Conservation (phyloP, 2,113 vertebrate species). For the Zosterops borbonicus region DNA sequence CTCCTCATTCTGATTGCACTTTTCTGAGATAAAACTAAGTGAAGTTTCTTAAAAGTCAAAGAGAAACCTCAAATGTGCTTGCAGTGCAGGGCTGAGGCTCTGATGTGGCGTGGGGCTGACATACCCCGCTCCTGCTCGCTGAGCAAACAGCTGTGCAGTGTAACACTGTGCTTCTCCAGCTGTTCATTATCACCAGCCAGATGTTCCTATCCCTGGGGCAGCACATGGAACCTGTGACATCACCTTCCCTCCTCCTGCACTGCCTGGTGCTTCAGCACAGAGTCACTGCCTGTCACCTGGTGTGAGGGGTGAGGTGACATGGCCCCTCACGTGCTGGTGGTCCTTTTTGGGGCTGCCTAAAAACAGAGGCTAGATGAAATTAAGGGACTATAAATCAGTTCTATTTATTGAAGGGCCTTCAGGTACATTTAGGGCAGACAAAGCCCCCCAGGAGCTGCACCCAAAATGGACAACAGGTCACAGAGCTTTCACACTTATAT, state of each 20-base stretch:
- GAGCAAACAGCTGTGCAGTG: not conserved
- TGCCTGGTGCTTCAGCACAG: not conserved
- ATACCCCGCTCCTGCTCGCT: fast-evolving
- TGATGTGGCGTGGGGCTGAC: not conserved
- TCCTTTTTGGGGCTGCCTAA: no score
- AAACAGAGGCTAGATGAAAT: not conserved
- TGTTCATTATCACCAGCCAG: not conserved
- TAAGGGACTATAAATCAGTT: no score
- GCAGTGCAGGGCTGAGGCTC: not conserved
- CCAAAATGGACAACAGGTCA: not conserved
- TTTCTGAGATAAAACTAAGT: not conserved
- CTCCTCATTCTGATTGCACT: not conserved
- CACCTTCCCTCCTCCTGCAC: not conserved
- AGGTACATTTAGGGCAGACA: not conserved
- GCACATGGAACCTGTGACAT: not conserved
- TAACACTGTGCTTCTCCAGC: not conserved
- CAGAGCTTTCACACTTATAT: not conserved
- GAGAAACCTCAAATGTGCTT: no score
- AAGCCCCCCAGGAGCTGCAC: not conserved
- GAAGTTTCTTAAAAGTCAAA: not conserved
- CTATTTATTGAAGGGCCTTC: not conserved
- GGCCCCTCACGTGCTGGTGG: fast-evolving
- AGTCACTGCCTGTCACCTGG: not conserved
- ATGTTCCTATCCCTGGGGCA: not conserved
- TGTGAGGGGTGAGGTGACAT: fast-evolving